Evolutionary conservation across 2,888 invertebrate species (phyloP).

Genomic region (Saturnia pavonia): DNA sequence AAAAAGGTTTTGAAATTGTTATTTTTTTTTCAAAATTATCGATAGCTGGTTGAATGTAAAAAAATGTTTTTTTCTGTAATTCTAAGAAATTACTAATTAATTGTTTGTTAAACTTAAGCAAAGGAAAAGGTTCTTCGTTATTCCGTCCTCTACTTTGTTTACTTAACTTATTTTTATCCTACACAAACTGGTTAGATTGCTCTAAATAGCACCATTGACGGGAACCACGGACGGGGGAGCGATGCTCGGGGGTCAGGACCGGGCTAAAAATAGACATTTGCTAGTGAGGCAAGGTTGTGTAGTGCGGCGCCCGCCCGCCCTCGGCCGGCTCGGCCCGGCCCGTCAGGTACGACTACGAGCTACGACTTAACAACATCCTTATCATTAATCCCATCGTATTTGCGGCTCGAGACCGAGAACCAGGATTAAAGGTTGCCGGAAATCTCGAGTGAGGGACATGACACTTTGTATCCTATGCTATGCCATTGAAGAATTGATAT

Average conservation of each 20-base stretch:
- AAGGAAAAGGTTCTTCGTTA: background rate
- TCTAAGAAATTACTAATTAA: background rate
- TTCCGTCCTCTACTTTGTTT: slow-evolving; percentile 15
- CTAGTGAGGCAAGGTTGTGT: slow-evolving; percentile 71
- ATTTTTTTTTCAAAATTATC: too few relatives aligned
- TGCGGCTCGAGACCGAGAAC: slow-evolving; percentile 49
- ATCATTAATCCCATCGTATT: slow-evolving; percentile 67
- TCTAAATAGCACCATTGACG: slow-evolving; percentile 73
- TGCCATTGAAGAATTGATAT: background rate
- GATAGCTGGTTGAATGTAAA: too few relatives aligned
- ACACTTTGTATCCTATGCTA: background rate
- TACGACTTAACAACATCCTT: slow-evolving; percentile 65
- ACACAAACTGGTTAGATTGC: slow-evolving; percentile 46
- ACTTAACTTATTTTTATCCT: slow-evolving; percentile 35
- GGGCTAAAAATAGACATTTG: slow-evolving; percentile 74
- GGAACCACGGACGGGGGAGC: slow-evolving; percentile 42
- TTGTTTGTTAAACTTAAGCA: background rate
- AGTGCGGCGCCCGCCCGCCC: slow-evolving; percentile 49
- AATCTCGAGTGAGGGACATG: slow-evolving; percentile 40
- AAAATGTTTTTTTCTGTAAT: too few relatives aligned
- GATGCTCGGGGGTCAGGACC: slow-evolving; percentile 44
- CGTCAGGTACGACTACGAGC: slow-evolving; percentile 56
- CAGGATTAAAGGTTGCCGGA: slow-evolving; percentile 54
- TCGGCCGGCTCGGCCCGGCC: slow-evolving; percentile 19
- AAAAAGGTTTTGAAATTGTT: too few relatives aligned